These are phyloP conservation scores for Gobio occitaniae DNA, from an alignment of 2,797 vertebrate genomes.

Conservation along the genomic window DNA sequence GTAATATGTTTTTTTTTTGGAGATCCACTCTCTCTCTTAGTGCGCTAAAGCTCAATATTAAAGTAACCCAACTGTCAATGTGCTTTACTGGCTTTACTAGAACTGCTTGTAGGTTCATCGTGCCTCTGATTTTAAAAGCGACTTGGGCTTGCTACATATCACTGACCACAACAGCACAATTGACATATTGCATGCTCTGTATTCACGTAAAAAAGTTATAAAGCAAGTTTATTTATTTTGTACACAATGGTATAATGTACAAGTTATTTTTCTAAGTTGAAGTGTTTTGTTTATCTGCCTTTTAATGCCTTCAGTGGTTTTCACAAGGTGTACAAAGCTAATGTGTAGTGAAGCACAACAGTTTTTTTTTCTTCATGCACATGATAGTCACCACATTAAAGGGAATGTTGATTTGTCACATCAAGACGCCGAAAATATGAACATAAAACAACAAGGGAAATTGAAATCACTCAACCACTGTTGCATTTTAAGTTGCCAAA, in stretches of 20 bases:
- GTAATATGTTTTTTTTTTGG: conserved; percentile 67
- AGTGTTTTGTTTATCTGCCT: conserved; percentile 59
- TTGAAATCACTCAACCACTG: not conserved
- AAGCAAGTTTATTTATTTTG: conserved; percentile 78
- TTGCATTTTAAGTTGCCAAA: conserved; percentile 11
- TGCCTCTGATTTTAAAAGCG: conserved; percentile 67
- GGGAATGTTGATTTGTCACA: not conserved
- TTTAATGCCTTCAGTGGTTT: conserved; percentile 45
- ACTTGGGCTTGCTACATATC: conserved; percentile 74
- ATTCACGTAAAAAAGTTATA: conserved; percentile 63
- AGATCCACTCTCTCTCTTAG: conserved; percentile 64
- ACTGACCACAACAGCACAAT: conserved; percentile 75
- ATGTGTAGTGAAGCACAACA: conserved; percentile 21
- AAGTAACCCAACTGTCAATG: conserved; percentile 68
- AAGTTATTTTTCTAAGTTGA: conserved; percentile 78
- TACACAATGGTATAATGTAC: conserved; percentile 74
- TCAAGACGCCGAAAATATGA: not conserved
- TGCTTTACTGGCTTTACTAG: conserved; percentile 45
- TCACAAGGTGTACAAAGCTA: conserved; percentile 42
- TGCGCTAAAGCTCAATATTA: conserved; percentile 64
- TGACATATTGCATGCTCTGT: conserved; percentile 67
- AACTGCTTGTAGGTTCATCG: conserved; percentile 51
- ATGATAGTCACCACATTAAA: not conserved
- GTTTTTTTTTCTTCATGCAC: not conserved
- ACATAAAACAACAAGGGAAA: not conserved